phyloP scores from a whole-genome alignment of 35 echinoderm and acorn worm species.

The Diadema setosum region DNA sequence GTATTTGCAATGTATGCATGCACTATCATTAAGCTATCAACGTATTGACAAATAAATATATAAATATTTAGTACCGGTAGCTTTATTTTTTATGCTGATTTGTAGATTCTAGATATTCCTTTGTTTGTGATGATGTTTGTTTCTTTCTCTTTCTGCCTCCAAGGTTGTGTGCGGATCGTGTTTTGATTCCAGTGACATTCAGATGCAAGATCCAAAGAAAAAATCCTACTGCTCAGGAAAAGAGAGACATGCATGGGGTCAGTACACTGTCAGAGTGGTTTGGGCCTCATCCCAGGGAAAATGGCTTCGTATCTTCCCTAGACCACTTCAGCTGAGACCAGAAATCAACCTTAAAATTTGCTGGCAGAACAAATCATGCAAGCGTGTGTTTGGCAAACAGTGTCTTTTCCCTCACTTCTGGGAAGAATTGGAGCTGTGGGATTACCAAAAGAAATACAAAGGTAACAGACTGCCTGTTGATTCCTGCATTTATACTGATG shows the following conservation, averaged over 20 bases:
- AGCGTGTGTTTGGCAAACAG: constrained; percentile 2
- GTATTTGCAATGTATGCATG: too few relatives aligned
- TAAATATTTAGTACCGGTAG: too few relatives aligned
- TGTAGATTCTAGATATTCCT: neutral
- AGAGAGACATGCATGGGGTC: constrained; percentile 1
- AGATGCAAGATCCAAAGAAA: constrained; percentile 7
- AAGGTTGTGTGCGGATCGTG: constrained; percentile 28
- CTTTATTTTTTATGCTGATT: neutral
- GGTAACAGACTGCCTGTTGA: constrained; percentile 44
- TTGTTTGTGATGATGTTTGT: neutral
- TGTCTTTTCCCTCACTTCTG: constrained; percentile 71
- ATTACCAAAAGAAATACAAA: constrained; percentile 49
- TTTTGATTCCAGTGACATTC: neutral
- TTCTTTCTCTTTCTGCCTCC: neutral
- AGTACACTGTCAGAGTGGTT: constrained; percentile 37
- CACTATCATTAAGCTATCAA: too few relatives aligned
- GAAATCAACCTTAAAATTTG: constrained; percentile 48
- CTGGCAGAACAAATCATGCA: constrained; percentile 4
- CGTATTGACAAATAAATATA: too few relatives aligned
- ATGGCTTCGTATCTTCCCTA: constrained; percentile 50
- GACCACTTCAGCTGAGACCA: constrained; percentile 37
- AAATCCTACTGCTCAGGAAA: constrained; percentile 3
- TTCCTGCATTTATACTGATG: neutral
- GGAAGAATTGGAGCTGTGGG: constrained; percentile 76
- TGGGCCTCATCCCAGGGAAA: neutral